Evolutionary conservation across 2,888 invertebrate species (phyloP), one percentile per base, ranked within the genome.

Genomic region (Amitus sp.): DNA sequence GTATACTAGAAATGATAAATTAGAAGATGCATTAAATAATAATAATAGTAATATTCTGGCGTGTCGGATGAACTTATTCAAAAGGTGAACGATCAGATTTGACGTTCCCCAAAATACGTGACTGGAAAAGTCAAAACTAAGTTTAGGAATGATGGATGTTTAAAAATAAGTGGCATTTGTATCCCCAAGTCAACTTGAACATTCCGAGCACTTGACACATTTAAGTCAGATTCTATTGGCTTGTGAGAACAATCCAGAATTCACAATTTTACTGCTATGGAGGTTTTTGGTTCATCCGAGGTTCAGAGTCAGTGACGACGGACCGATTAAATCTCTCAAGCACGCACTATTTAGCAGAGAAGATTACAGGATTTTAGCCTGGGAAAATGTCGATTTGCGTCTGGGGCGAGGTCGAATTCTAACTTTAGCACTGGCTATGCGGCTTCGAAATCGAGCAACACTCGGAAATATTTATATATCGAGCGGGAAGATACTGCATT

Each of bases 381-480:
- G 71, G 68, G 70, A 75, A 75, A 73, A 75, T 70, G 73, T 71
- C 73, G 74, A 76, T 77, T 74, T 76, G 69, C 69, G 67, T 65
- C 75, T 76, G 77, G 72, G 77, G 76, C 73, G 75, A 76, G 72
- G 74, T 68, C 74, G 73, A 73, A 64, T 71, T 79, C 82, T 82
- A 82, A 79, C 76, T 80, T 79, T 82, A 82, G 81, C 73, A 66
- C 58, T 69, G 73, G 76, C 80, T 80, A 79, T 79, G 79, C 79
- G 80, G 75, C 71, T 76, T 79, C 73, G 73, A 73, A 68, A 64
- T 64, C 71, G 72, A 71, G 75, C 72, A 72, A 75, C 73, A 73
- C 74, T 73, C 67, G 69, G 72, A 78, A 79, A 78, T 79, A 78
- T 79, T 79, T 78, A 78, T 79, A 77, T 76, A 73, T 76, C 69